phyloP scores from a whole-genome alignment of 2,888 invertebrate genomes.

The Ichneumoninae sp. region DNA sequence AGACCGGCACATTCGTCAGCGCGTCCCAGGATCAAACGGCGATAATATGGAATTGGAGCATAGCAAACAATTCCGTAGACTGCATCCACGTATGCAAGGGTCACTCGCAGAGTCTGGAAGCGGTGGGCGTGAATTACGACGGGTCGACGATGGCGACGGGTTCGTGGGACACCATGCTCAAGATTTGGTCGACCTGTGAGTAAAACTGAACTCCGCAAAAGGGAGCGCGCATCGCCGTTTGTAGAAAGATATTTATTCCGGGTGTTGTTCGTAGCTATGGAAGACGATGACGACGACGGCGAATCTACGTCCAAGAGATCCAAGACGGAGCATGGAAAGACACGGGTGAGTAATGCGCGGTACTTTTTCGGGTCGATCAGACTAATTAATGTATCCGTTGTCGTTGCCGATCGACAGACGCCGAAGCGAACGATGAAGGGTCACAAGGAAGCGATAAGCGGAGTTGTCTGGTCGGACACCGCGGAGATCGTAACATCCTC shows the following conservation, averaged over 20 bases:
- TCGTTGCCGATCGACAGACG: slow-evolving; percentile 85
- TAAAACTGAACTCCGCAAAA: slow-evolving; percentile 51
- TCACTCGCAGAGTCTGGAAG: slow-evolving; percentile 96
- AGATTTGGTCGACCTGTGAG: slow-evolving; percentile 94
- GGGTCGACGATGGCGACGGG: slow-evolving; percentile 91
- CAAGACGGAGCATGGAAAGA: slow-evolving; percentile 86
- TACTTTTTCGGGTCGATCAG: neutral
- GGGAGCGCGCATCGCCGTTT: too few species aligned
- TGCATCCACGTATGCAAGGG: slow-evolving; percentile 94
- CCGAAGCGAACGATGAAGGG: slow-evolving; percentile 95
- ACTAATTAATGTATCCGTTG: neutral
- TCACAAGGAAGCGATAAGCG: slow-evolving; percentile 95
- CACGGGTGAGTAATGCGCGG: slow-evolving; percentile 85
- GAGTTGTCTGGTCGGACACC: slow-evolving; percentile 93
- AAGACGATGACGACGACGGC: slow-evolving; percentile 86
- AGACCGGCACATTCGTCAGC: slow-evolving; percentile 89
- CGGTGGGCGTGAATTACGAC: slow-evolving; percentile 91
- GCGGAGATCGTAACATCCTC: slow-evolving; percentile 93
- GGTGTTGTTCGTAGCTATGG: slow-evolving; percentile 69
- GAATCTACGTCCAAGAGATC: slow-evolving; percentile 87
- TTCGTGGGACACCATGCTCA: slow-evolving; percentile 96
- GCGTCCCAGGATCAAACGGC: slow-evolving; percentile 97
- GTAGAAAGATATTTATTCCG: neutral
- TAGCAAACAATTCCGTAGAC: slow-evolving; percentile 89
- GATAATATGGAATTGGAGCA: slow-evolving; percentile 95